phyloP scores from a whole-genome alignment of 2,113 vertebrate genomes.

The Colius striatus region DNA sequence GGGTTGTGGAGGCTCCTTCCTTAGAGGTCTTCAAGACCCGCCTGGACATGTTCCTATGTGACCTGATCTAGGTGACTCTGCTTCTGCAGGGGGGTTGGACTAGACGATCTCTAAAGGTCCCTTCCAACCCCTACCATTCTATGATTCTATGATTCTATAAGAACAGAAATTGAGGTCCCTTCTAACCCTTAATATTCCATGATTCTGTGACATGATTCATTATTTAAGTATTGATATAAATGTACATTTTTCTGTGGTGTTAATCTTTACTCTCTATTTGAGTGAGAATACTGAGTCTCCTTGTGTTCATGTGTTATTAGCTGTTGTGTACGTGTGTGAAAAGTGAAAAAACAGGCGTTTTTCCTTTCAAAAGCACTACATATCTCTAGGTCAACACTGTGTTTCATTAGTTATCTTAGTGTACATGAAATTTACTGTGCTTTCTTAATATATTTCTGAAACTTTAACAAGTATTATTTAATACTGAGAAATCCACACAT shows the following conservation, averaged over 20 bases:
- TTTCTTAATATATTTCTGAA: slow-evolving; percentile 50
- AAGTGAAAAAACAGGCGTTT: neutral
- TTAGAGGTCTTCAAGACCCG: no score
- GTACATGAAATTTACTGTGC: neutral
- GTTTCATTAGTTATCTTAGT: neutral
- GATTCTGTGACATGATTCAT: neutral
- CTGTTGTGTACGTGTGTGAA: neutral
- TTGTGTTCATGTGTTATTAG: neutral
- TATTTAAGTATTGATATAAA: neutral
- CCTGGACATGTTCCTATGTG: no score
- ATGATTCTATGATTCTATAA: no score
- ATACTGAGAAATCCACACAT: neutral
- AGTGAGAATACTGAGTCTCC: neutral
- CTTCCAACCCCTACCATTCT: no score
- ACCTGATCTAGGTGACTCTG: no score
- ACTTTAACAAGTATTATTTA: neutral
- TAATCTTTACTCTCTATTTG: neutral
- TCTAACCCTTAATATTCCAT: no score
- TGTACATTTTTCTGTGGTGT: neutral
- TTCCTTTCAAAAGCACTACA: neutral
- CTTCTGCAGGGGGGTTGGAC: no score
- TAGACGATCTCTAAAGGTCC: no score
- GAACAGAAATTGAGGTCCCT: neutral
- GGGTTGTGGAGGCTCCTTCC: no score
- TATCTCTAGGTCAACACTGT: neutral